These are phyloP conservation scores for Autographa pulchrina DNA, from an alignment of 2,888 invertebrate species.

Conservation along the genomic window DNA sequence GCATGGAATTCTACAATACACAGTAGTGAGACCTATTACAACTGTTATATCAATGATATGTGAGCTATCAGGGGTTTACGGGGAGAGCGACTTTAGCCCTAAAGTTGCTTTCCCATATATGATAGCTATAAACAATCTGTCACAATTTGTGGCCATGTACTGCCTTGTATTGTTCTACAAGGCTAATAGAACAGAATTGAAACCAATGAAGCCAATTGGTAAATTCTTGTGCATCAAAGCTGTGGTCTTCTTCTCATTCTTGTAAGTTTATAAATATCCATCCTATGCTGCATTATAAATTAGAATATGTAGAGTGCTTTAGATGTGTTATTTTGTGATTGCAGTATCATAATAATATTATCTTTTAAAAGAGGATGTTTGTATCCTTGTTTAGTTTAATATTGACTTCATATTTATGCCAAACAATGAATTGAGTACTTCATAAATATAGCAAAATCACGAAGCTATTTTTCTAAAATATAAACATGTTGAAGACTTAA, in stretches of 20 bases:
- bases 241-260: slow-evolving; percentile 99
- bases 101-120: slow-evolving; percentile 97
- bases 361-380: no score
- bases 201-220: slow-evolving; percentile 97
- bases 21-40: slow-evolving; percentile 96
- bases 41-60: slow-evolving; percentile 97
- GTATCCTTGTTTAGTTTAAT: slow-evolving; percentile 11
- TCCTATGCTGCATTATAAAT: not conserved
- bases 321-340: no score
- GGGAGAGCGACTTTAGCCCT: slow-evolving; percentile 96
- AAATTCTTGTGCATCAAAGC: slow-evolving; percentile 99
- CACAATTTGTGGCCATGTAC: slow-evolving; percentile 99
- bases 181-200: slow-evolving; percentile 95
- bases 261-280: slow-evolving; percentile 91
- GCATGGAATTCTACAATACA: slow-evolving; percentile 98
- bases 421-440: slow-evolving; percentile 7
- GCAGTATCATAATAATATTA: no score
- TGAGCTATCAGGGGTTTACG: slow-evolving; percentile 95
- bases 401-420: not conserved
- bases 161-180: slow-evolving; percentile 97
- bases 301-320: no score
- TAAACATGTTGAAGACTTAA: no score
- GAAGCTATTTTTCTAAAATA: no score
- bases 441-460: no score
- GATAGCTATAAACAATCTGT: slow-evolving; percentile 96